phyloP scores from a whole-genome alignment of 2,888 invertebrate species.

The Thereva nobilitata region DNA sequence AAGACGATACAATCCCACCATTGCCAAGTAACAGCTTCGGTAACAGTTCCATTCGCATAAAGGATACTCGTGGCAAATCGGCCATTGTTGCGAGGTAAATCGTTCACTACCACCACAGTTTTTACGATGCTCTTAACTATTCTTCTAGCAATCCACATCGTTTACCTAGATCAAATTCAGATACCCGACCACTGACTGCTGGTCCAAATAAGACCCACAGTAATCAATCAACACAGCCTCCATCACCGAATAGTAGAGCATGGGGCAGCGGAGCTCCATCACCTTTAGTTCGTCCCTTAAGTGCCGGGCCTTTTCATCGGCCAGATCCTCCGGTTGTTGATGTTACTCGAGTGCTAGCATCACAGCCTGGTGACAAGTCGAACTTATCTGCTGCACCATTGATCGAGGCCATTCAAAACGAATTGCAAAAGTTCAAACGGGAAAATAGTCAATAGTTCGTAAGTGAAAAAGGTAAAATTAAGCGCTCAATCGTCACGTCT shows the following conservation, averaged over 20 bases:
- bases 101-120: neutral
- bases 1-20: slow-evolving; percentile 53
- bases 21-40: slow-evolving; percentile 46
- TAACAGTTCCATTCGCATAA: slow-evolving; percentile 32
- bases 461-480: too few species aligned
- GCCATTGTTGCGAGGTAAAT: slow-evolving; percentile 53
- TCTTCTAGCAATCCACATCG: slow-evolving; percentile 43
- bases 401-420: slow-evolving; percentile 82
- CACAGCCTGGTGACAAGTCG: slow-evolving; percentile 50
- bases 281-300: slow-evolving; percentile 64
- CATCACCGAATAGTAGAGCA: slow-evolving; percentile 59
- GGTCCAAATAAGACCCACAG: slow-evolving; percentile 53
- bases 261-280: slow-evolving; percentile 62
- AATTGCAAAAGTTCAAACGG: slow-evolving; percentile 59
- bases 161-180: slow-evolving; percentile 45
- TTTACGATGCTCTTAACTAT: slow-evolving; percentile 2
- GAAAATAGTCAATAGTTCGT: slow-evolving; percentile 42
- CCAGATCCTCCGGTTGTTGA: slow-evolving; percentile 58
- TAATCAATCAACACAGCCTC: slow-evolving; percentile 55
- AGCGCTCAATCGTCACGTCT: too few species aligned
- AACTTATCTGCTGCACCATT: slow-evolving; percentile 79
- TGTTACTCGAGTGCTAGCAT: slow-evolving; percentile 41
- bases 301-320: slow-evolving; percentile 67
- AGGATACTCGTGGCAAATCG: slow-evolving; percentile 56
- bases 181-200: slow-evolving; percentile 55